These are phyloP conservation scores for Osmerus mordax DNA, from an alignment of 2,113 vertebrate species.

Conservation along the genomic window DNA sequence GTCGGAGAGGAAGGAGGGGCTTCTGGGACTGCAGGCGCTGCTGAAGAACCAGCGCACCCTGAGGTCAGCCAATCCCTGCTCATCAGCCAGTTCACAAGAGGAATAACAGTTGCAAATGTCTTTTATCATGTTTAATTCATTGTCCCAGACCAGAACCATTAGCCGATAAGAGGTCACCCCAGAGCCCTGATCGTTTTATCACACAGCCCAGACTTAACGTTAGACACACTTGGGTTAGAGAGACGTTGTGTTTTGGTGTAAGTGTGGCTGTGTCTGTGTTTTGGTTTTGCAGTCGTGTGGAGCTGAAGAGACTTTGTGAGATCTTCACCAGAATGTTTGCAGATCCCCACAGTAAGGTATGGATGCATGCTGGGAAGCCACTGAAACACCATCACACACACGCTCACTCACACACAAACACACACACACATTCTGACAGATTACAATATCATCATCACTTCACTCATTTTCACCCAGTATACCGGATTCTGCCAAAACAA, in stretches of 20 bases:
- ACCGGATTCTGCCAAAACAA: conserved; percentile 72
- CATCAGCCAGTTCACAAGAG: too few relatives aligned
- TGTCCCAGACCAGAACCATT: too few relatives aligned
- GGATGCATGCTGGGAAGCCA: conserved; percentile 42
- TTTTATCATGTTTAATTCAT: too few relatives aligned
- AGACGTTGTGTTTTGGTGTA: neutral
- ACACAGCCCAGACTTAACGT: neutral
- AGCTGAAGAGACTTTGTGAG: conserved; percentile 96
- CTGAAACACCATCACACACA: neutral
- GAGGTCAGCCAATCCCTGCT: conserved; percentile 69
- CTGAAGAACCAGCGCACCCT: conserved; percentile 93
- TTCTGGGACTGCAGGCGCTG: conserved; percentile 88
- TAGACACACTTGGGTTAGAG: neutral
- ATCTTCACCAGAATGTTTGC: conserved; percentile 99
- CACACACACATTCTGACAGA: conserved; percentile 19
- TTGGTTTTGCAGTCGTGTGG: conserved; percentile 82
- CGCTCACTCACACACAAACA: neutral
- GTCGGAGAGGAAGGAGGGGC: conserved; percentile 95
- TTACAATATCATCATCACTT: conserved; percentile 31
- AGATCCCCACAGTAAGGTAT: conserved; percentile 98
- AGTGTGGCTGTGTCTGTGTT: neutral
- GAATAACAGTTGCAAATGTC: neutral
- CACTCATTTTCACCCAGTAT: conserved; percentile 48
- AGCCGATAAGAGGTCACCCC: conserved; percentile 19
- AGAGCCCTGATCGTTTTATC: neutral